Conservation (phyloP, 2,888 invertebrate genomes). For the Gasteruption jaculator region DNA sequence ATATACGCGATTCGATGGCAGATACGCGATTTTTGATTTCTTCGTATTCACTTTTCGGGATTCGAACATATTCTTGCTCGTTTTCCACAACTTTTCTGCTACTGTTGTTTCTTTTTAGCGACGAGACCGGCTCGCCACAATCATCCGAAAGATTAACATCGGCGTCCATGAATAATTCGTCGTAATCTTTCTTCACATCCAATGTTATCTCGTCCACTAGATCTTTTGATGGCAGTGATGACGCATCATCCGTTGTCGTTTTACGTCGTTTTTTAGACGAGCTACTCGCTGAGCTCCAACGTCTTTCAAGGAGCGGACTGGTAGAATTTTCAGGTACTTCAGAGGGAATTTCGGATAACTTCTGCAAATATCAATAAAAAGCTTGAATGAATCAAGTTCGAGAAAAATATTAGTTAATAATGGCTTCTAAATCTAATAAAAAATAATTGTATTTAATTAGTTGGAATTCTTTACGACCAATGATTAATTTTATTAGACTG, state of each 20-base stretch:
- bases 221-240: slow-evolving; percentile 27
- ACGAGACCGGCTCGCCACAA: slow-evolving; percentile 29
- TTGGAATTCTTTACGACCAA: too few species aligned
- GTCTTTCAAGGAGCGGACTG: slow-evolving; percentile 49
- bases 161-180: slow-evolving; percentile 41
- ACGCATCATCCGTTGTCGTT: slow-evolving; percentile 26
- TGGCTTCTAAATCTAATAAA: too few species aligned
- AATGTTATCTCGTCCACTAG: too few species aligned
- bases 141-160: slow-evolving; percentile 45
- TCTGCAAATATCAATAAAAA: slow-evolving; percentile 25
- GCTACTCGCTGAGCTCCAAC: slow-evolving; percentile 57
- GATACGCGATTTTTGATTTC: slow-evolving; percentile 72
- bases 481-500: too few species aligned
- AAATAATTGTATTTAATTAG: too few species aligned
- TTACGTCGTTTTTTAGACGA: slow-evolving; percentile 39
- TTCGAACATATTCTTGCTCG: slow-evolving; percentile 61
- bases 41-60: slow-evolving; percentile 73
- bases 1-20: slow-evolving; percentile 67
- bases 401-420: too few species aligned
- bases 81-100: slow-evolving; percentile 27
- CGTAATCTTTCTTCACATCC: slow-evolving; percentile 30
- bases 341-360: slow-evolving; percentile 27
- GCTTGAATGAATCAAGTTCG: slow-evolving; percentile 1
- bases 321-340: slow-evolving; percentile 30
- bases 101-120: slow-evolving; percentile 15